Evolutionary conservation across 2,888 invertebrate genomes (phyloP), one percentile per base, ranked within the genome.

Genomic region (Cremastobaeus sp.): DNA sequence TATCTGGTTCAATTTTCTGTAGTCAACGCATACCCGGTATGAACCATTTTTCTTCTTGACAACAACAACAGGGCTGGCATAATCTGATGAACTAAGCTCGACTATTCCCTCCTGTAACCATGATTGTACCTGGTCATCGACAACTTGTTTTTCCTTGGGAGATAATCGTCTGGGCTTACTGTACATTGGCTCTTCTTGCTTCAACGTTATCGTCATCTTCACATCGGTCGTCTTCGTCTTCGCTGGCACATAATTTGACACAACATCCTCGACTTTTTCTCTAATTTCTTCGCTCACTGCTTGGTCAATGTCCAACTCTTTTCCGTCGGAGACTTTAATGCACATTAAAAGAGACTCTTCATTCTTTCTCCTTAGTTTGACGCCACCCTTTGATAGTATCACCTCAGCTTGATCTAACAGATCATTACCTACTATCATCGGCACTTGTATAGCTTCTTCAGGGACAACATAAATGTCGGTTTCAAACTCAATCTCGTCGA

Each of bases 1-100:
- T 9, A 71, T 73, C 9, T 52, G 25, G 37, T 82, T 82, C 0
- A 81, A 15, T 2, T 28, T n/a, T 11, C 77, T 59, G 25, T 25
- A 25, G 25, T 25, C 25, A 3, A 25, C 25, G 35, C 80, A 81
- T 1, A 81, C 4, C 1, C 79, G 45, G 1, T 3, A 8, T 15
- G 5, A 1, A 2, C 17, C 17, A 6, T 17, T 9, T 37, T 37
- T 37, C 17, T 37, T 37, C 11, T 37, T 37, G 3, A 15, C 17
- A 5, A 15, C 37, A 1, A 15, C 5, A 1, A 15, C 15, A 2
- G 9, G 37, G 9, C 37, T 17, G 8, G 37, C 15, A 8, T 37
- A 37, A 3, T 37, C 37, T 1, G 37, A 37, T 5, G 4, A 5
- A 17, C 17, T 37, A 1, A 17, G 15, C 11, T 37, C 17, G 1